Evolutionary conservation across 1,140 invertebrate genomes (phyloP).

Genomic region (Pristionchus pacificus): DNA sequence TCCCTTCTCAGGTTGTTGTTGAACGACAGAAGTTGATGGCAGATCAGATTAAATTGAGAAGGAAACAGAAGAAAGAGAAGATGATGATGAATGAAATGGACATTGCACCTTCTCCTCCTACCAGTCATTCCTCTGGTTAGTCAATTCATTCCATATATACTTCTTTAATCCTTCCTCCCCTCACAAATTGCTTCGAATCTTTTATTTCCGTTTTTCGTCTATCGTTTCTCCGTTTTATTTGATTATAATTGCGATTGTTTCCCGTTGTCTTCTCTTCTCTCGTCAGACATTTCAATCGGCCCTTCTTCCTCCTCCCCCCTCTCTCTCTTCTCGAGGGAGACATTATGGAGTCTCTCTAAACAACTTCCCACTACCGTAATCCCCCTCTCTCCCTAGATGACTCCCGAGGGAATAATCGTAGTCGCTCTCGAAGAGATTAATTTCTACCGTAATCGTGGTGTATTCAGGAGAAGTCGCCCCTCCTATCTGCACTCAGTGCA

Average conservation of each 20-base stretch:
- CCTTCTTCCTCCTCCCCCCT: no score
- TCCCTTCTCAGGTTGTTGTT: slow-evolving; percentile 26
- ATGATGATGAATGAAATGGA: slow-evolving; percentile 6
- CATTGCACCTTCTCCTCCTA: background rate
- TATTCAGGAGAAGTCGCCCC: slow-evolving; percentile 8
- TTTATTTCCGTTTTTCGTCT: background rate
- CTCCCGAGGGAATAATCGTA: slow-evolving; percentile 1
- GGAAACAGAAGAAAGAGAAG: slow-evolving; percentile 43
- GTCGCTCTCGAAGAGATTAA: background rate
- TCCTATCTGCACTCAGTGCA: slow-evolving; percentile 23
- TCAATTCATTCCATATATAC: background rate
- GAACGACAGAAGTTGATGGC: slow-evolving; percentile 46
- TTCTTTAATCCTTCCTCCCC: background rate
- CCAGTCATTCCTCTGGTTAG: slow-evolving; percentile 3
- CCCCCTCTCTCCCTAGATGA: background rate
- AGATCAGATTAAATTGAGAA: slow-evolving; percentile 44
- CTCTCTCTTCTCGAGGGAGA: no score
- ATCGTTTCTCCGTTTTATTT: background rate
- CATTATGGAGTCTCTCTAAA: no score
- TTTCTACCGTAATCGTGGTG: background rate
- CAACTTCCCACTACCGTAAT: no score
- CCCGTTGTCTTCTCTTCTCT: no score
- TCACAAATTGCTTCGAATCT: background rate
- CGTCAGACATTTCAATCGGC: slow-evolving; percentile 9
- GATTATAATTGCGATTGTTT: slow-evolving; percentile 1